Conservation (phyloP, 2,797 vertebrate genomes). For the Semotilus atromaculatus region DNA sequence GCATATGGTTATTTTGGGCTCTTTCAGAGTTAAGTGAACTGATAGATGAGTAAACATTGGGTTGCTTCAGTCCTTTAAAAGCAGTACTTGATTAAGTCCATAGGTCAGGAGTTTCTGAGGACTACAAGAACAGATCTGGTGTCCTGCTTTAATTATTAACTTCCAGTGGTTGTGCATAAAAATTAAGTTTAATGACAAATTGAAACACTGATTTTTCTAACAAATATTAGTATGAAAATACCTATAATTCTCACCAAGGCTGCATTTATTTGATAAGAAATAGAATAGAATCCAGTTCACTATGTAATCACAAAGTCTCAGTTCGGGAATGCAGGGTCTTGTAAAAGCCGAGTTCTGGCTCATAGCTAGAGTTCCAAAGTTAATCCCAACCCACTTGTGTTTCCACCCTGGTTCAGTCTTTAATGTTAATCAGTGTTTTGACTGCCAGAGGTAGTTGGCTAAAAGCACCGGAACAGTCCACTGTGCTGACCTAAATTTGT, state of each 20-base stretch:
- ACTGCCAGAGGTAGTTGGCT: slow-evolving; percentile 9
- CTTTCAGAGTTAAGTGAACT: neutral
- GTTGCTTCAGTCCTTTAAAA: slow-evolving; percentile 11
- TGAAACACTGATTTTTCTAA: neutral
- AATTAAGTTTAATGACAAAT: neutral
- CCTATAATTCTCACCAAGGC: too few species aligned
- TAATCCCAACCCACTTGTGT: neutral
- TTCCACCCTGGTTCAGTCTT: neutral
- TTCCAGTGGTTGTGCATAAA: neutral
- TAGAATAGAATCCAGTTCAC: neutral
- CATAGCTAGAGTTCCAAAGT: neutral
- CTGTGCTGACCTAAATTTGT: slow-evolving; percentile 9
- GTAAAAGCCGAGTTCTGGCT: neutral
- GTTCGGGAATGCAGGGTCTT: neutral
- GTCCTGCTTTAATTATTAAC: slow-evolving; percentile 40
- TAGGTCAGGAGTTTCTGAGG: slow-evolving; percentile 25
- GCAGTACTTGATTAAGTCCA: slow-evolving; percentile 31
- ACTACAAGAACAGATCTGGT: neutral
- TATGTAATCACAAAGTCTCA: neutral
- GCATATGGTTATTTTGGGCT: neutral
- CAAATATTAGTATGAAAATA: neutral
- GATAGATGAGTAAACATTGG: neutral
- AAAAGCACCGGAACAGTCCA: neutral
- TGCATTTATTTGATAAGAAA: too few species aligned
- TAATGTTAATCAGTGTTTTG: slow-evolving; percentile 26